These are phyloP conservation scores for Amphiprion ocellaris DNA, from an alignment of 2,113 vertebrate species.

Conservation along the genomic window DNA sequence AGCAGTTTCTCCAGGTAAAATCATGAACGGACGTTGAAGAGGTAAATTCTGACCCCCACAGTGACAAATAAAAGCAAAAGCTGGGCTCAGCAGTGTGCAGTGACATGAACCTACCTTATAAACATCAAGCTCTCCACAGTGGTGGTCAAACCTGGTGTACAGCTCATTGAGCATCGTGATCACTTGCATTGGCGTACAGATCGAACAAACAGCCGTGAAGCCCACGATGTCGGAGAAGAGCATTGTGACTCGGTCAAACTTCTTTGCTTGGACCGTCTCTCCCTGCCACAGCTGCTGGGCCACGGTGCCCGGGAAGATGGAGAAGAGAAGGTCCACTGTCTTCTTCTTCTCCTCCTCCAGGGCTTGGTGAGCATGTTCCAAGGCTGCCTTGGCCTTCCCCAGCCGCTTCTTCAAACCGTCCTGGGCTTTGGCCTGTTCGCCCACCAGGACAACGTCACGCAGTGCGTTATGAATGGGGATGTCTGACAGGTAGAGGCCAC, in stretches of 20 bases:
- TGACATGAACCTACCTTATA: constrained; percentile 90
- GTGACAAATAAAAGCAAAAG: neutral
- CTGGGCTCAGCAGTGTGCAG: neutral
- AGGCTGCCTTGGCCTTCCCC: constrained; percentile 95
- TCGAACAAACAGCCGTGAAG: constrained; percentile 96
- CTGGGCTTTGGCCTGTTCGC: constrained; percentile 96
- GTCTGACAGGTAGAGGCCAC: constrained; percentile 96
- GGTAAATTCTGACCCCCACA: no score
- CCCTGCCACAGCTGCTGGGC: constrained; percentile 98
- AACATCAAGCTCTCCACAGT: constrained; percentile 95
- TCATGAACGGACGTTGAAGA: no score
- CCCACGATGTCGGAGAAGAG: constrained; percentile 99
- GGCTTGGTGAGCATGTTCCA: constrained; percentile 94
- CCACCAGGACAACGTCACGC: constrained; percentile 96
- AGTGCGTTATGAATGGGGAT: constrained; percentile 97
- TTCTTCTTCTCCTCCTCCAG: constrained; percentile 98
- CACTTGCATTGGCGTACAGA: constrained; percentile 97
- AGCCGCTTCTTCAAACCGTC: constrained; percentile 96
- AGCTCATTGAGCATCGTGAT: constrained; percentile 98
- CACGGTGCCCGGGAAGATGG: constrained; percentile 95
- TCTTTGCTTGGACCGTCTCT: constrained; percentile 94
- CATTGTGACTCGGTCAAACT: constrained; percentile 95
- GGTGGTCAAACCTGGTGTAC: constrained; percentile 96
- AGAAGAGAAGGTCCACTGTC: constrained; percentile 96
- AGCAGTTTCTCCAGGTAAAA: no score